Evolutionary conservation across 2,888 invertebrate genomes (phyloP).

Genomic region (Watsonalla binaria): DNA sequence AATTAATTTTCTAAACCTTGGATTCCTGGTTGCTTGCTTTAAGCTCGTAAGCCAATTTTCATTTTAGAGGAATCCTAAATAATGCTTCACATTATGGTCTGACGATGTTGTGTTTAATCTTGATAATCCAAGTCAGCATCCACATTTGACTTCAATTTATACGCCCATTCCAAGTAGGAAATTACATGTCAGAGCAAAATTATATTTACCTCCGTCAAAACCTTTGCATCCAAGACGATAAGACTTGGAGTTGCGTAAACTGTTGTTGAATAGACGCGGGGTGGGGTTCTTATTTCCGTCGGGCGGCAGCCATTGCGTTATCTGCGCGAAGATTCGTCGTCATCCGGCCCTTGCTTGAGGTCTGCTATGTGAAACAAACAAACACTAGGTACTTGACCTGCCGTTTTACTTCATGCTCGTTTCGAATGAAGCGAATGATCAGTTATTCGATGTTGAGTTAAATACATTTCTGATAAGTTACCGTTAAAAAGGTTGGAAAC

Average conservation of each 20-base stretch:
- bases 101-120: too few species aligned
- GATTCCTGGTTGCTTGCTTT: too few species aligned
- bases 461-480: too few species aligned
- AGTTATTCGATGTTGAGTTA: too few species aligned
- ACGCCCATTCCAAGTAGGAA: background rate
- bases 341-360: slow-evolving; percentile 27
- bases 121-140: background rate
- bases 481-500: too few species aligned
- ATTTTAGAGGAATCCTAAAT: too few species aligned
- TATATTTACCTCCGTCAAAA: background rate
- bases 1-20: too few species aligned
- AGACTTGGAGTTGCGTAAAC: background rate
- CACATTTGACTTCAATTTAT: background rate
- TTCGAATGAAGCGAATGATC: too few species aligned
- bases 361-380: slow-evolving; percentile 23
- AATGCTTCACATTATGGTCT: too few species aligned
- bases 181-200: background rate
- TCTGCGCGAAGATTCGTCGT: slow-evolving; percentile 37
- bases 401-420: too few species aligned
- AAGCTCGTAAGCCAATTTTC: too few species aligned
- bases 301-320: slow-evolving; percentile 28
- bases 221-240: background rate
- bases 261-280: slow-evolving; percentile 16
- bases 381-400: slow-evolving; percentile 17
- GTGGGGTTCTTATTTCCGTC: slow-evolving; percentile 33